Conservation (phyloP, 2,888 invertebrate genomes). For the Diabrotica balteata region DNA sequence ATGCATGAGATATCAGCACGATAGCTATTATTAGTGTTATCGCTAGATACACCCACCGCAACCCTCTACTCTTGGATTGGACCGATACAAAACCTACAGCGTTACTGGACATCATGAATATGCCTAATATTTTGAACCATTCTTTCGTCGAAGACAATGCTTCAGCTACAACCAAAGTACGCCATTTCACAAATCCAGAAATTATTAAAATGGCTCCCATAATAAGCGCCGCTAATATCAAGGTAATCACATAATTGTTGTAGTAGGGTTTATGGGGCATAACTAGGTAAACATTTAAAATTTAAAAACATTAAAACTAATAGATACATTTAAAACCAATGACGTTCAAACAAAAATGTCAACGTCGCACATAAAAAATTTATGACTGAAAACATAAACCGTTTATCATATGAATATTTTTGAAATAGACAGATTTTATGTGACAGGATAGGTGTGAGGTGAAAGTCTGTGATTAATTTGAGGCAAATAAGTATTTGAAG, state of each 20-base stretch:
- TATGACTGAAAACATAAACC: too few species aligned
- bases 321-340: too few species aligned
- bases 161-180: slow-evolving; percentile 14
- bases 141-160: slow-evolving; percentile 11
- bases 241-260: neutral
- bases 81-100: slow-evolving; percentile 9
- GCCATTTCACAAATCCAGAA: slow-evolving; percentile 12
- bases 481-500: too few species aligned
- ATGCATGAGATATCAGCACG: slow-evolving; percentile 1
- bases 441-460: too few species aligned
- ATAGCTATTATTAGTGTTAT: slow-evolving; percentile 3
- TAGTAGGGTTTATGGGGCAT: slow-evolving; percentile 1
- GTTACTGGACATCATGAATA: slow-evolving; percentile 11
- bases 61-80: slow-evolving; percentile 9
- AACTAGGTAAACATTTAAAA: neutral
- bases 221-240: neutral
- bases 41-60: slow-evolving; percentile 14
- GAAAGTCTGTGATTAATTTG: too few species aligned
- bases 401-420: too few species aligned
- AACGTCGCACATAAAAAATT: too few species aligned
- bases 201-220: slow-evolving; percentile 12
- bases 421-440: too few species aligned
- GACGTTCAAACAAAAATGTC: too few species aligned
- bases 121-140: slow-evolving; percentile 16
- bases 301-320: too few species aligned